phyloP scores from a whole-genome alignment of 2,888 invertebrate genomes.

The Platycheirus rosarum region DNA sequence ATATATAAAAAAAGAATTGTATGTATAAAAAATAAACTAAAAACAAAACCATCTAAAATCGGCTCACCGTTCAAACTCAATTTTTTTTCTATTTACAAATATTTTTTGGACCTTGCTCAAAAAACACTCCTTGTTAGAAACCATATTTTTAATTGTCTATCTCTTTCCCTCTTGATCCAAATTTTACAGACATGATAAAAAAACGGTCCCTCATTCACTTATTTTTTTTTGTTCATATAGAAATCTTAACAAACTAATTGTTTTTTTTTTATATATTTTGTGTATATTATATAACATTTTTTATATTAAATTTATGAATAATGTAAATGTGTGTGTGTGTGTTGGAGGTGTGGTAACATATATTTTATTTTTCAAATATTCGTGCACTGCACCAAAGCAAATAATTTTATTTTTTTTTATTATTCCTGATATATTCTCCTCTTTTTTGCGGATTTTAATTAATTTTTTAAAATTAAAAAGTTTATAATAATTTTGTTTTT shows the following conservation, averaged over 20 bases:
- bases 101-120: conserved; percentile 9
- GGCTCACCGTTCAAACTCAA: conserved; percentile 16
- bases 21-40: conserved; percentile 45
- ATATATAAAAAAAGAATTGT: conserved; percentile 37
- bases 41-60: conserved; percentile 42
- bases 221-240: conserved; percentile 26
- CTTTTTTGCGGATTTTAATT: conserved; percentile 11
- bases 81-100: conserved; percentile 48
- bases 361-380: conserved; percentile 13
- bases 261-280: conserved; percentile 34
- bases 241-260: conserved; percentile 56
- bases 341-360: conserved; percentile 42
- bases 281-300: conserved; percentile 56
- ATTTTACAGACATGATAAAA: conserved; percentile 9
- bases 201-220: conserved; percentile 26
- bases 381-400: conserved; percentile 47
- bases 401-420: conserved; percentile 28
- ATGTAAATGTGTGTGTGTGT: conserved; percentile 28
- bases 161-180: conserved; percentile 12
- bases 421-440: conserved; percentile 41
- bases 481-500: conserved; percentile 34
- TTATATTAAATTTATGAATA: conserved; percentile 45
- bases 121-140: neutral
- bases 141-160: conserved; percentile 16
- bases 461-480: conserved; percentile 27